These are phyloP conservation scores for Drosophila insularis DNA, from an alignment of 1,140 invertebrate genomes.

Conservation along the genomic window DNA sequence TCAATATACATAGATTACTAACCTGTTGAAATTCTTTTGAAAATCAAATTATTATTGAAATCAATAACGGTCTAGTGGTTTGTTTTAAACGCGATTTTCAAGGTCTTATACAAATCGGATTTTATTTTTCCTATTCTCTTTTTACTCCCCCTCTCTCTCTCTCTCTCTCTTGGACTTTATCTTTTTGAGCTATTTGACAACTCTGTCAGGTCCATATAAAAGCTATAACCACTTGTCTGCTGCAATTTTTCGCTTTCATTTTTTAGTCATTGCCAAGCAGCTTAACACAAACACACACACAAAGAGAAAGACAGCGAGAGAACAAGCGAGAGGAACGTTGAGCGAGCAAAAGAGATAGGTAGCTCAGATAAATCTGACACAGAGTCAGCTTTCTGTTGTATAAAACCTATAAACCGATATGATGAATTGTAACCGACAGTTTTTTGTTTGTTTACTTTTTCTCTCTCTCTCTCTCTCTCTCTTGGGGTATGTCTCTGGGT, in stretches of 20 bases:
- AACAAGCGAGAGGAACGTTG: neutral
- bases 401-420: slow-evolving; percentile 35
- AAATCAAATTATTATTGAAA: slow-evolving; percentile 3
- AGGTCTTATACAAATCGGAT: slow-evolving; percentile 40
- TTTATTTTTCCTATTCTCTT: slow-evolving; percentile 23
- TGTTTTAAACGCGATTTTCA: neutral
- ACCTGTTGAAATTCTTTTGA: neutral
- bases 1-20: too few relatives aligned
- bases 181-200: slow-evolving; percentile 53
- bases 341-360: neutral
- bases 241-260: slow-evolving; percentile 52
- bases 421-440: slow-evolving; percentile 56
- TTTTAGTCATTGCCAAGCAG: slow-evolving; percentile 40
- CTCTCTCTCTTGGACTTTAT: slow-evolving; percentile 27
- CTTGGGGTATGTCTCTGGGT: slow-evolving; percentile 9
- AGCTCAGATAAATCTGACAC: slow-evolving; percentile 60
- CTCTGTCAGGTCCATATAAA: slow-evolving; percentile 39
- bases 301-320: neutral
- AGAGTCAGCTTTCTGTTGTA: slow-evolving; percentile 20
- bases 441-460: slow-evolving; percentile 14
- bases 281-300: slow-evolving; percentile 40
- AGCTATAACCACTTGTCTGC: slow-evolving; percentile 29
- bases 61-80: neutral
- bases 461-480: slow-evolving; percentile 12
- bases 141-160: neutral